These are phyloP conservation scores for Chinchilla lanigera DNA, from an alignment of 2,113 vertebrate species.

Conservation along the genomic window DNA sequence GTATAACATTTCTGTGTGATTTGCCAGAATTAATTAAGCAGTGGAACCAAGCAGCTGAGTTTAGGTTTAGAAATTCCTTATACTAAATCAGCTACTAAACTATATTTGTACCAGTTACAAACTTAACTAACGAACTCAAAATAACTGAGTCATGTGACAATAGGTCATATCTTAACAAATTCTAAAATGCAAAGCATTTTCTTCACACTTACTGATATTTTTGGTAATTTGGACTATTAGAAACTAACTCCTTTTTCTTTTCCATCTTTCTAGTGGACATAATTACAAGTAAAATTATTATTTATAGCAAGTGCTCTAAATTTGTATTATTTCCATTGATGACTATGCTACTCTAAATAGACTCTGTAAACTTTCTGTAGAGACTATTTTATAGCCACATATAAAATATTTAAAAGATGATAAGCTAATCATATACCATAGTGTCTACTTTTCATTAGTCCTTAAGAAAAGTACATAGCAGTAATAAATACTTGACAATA, in stretches of 20 bases:
- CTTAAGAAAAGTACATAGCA: not conserved
- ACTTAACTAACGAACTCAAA: not conserved
- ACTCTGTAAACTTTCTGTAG: not conserved
- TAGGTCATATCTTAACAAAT: not conserved
- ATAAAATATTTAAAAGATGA: not conserved
- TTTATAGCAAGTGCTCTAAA: not conserved
- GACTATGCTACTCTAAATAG: not conserved
- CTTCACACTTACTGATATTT: not conserved
- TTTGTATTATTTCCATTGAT: not conserved
- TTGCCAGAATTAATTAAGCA: not conserved
- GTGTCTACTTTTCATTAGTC: not conserved
- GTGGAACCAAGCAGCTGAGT: not conserved
- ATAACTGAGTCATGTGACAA: not conserved
- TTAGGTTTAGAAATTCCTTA: not conserved
- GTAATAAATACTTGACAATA: not conserved
- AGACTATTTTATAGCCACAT: not conserved
- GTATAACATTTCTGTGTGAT: not conserved
- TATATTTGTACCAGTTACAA: not conserved
- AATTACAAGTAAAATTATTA: slow-evolving; percentile 29
- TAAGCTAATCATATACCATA: not conserved
- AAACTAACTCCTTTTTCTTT: not conserved
- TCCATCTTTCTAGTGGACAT: not conserved
- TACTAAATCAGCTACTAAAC: not conserved
- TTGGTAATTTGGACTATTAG: not conserved
- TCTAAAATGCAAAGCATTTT: not conserved